A percentile compares a stretch with the other conserved stretches of the same genome.
Evolutionary conservation across 2,113 vertebrate species (phyloP).

Genomic region (Reinhardtius hippoglossoides): DNA sequence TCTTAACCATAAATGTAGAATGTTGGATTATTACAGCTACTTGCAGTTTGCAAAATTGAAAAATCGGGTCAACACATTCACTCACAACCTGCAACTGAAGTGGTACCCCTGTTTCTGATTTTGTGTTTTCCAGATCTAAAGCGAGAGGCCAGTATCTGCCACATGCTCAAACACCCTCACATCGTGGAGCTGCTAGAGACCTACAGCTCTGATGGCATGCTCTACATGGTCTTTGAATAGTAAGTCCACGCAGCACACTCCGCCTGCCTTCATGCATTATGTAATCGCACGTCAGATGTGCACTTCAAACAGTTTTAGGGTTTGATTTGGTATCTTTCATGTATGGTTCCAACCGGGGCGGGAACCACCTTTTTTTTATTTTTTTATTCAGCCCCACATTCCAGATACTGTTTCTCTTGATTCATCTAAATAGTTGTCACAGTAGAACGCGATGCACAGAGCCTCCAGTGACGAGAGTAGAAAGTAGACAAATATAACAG

Average conservation of each 20-base stretch:
- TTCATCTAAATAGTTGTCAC: not conserved
- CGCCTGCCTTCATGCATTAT: not conserved
- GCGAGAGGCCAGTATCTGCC: conserved; percentile 99
- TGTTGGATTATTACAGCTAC: too few relatives aligned
- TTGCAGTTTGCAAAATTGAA: too few relatives aligned
- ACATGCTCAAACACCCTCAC: conserved; percentile 99
- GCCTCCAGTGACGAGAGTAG: not conserved
- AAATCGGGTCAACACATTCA: not conserved
- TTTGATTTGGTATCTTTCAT: not conserved
- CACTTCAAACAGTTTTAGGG: not conserved
- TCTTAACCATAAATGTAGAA: too few relatives aligned
- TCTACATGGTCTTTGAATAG: conserved; percentile 93
- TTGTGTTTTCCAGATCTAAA: conserved; percentile 90
- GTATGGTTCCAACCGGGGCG: not conserved
- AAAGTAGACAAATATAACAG: not conserved
- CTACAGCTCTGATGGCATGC: conserved; percentile 97
- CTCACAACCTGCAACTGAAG: not conserved
- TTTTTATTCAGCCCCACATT: not conserved
- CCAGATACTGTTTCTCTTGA: not conserved
- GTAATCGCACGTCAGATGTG: not conserved
- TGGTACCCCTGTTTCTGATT: not conserved
- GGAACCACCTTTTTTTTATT: not conserved
- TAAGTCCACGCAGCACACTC: conserved; percentile 39
- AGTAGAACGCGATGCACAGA: not conserved
- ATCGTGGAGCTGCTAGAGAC: conserved; percentile 98